Evolutionary conservation across 2,888 invertebrate genomes (phyloP).

Genomic region (Oxycera nigricornis): DNA sequence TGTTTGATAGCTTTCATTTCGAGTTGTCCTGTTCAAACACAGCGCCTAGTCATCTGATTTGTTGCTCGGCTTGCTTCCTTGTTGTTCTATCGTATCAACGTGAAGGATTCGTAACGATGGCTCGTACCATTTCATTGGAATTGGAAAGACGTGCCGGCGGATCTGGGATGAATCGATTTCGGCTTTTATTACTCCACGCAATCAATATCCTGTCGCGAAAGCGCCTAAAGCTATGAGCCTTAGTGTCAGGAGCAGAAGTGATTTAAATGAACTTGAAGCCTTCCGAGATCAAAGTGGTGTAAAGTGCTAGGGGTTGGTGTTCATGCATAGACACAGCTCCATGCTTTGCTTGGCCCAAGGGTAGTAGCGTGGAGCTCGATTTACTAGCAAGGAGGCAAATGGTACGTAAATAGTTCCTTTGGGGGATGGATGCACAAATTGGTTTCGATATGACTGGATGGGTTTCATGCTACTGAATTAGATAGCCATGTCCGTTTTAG

Average conservation of each 20-base stretch:
- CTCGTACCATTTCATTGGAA: background rate
- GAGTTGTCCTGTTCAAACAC: background rate
- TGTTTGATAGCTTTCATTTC: constrained; percentile 32
- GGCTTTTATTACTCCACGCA: constrained; percentile 20
- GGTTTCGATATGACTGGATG: background rate
- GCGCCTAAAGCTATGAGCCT: background rate
- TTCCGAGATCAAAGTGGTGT: background rate
- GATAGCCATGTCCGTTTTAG: background rate
- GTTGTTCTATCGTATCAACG: background rate
- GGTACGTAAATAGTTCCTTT: background rate
- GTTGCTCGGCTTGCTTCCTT: background rate
- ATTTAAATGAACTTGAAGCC: background rate
- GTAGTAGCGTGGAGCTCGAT: no score
- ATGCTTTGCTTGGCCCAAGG: no score
- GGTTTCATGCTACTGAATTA: background rate
- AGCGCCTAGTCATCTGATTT: background rate
- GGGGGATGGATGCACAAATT: background rate
- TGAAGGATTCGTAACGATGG: background rate
- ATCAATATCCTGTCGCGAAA: constrained; percentile 8
- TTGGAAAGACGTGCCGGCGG: background rate
- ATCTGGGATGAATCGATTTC: constrained; percentile 6
- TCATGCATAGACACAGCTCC: no score
- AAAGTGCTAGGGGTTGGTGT: background rate
- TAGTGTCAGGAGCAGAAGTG: background rate
- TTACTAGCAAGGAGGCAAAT: background rate